Percentiles rank a stretch among this genome's conserved stretches.
phyloP scores from a whole-genome alignment of 2,888 invertebrate genomes.

The Hemithea aestivaria region DNA sequence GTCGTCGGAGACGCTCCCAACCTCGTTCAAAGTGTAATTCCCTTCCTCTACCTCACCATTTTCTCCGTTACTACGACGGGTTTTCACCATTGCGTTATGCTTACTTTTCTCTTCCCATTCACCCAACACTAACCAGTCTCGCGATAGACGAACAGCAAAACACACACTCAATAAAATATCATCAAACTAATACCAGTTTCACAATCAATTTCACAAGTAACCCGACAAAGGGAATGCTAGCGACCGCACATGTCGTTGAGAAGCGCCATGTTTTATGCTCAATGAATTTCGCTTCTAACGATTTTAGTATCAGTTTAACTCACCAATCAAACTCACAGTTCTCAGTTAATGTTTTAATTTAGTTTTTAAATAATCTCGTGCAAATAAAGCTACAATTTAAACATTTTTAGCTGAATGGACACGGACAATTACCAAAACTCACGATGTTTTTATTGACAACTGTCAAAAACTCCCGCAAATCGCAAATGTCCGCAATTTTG shows the following conservation, averaged over 20 bases:
- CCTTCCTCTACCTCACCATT: slow-evolving; percentile 74
- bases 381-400: background rate
- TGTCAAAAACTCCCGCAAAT: slow-evolving; percentile 74
- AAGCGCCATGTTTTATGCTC: slow-evolving; percentile 69
- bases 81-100: slow-evolving; percentile 74
- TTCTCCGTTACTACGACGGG: slow-evolving; percentile 77
- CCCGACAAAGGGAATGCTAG: slow-evolving; percentile 66
- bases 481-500: slow-evolving; percentile 72
- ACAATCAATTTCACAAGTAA: slow-evolving; percentile 49
- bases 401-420: slow-evolving; percentile 3
- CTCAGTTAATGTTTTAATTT: slow-evolving; percentile 10
- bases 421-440: slow-evolving; percentile 45
- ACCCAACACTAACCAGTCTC: slow-evolving; percentile 50
- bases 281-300: slow-evolving; percentile 41
- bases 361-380: slow-evolving; percentile 1
- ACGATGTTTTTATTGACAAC: slow-evolving; percentile 73
- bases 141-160: slow-evolving; percentile 48
- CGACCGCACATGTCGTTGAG: slow-evolving; percentile 69
- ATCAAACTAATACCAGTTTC: no score
- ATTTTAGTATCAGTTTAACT: slow-evolving; percentile 45
- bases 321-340: slow-evolving; percentile 50
- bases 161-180: slow-evolving; percentile 46
- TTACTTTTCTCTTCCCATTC: slow-evolving; percentile 55
- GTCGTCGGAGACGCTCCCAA: slow-evolving; percentile 71
- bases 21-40: slow-evolving; percentile 69